Conservation (phyloP, 2,113 vertebrate genomes). For the Myanophis thanlyinensis region DNA sequence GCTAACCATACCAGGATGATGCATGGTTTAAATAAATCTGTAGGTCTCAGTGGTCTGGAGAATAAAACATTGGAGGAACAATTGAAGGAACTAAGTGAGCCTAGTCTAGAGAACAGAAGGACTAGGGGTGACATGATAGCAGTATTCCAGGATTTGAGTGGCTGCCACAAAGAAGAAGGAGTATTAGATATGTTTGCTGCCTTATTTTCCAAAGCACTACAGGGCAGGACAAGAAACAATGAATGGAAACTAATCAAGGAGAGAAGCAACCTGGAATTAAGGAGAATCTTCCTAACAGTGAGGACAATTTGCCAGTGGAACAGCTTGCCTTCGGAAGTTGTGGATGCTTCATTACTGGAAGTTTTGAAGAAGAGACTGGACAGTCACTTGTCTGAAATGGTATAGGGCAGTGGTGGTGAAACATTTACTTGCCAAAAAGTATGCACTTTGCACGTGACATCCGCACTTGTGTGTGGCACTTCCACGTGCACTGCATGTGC, state of each 20-base stretch:
- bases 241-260: background rate
- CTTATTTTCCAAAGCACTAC: background rate
- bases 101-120: too few relatives aligned
- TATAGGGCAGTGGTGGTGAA: too few relatives aligned
- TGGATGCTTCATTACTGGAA: background rate
- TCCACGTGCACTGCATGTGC: too few relatives aligned
- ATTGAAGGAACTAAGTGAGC: too few relatives aligned
- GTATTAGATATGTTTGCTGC: too few relatives aligned
- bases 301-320: background rate
- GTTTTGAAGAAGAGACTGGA: background rate
- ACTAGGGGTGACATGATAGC: too few relatives aligned
- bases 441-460: too few relatives aligned
- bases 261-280: background rate
- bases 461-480: too few relatives aligned
- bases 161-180: background rate
- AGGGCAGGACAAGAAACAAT: background rate
- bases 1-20: background rate
- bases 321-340: background rate
- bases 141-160: too few relatives aligned
- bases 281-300: background rate
- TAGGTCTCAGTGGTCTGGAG: background rate
- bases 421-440: too few relatives aligned
- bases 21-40: background rate
- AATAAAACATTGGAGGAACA: too few relatives aligned
- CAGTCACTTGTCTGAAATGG: background rate